phyloP scores from a whole-genome alignment of 2,113 vertebrate genomes.

The Phrynosoma platyrhinos region DNA sequence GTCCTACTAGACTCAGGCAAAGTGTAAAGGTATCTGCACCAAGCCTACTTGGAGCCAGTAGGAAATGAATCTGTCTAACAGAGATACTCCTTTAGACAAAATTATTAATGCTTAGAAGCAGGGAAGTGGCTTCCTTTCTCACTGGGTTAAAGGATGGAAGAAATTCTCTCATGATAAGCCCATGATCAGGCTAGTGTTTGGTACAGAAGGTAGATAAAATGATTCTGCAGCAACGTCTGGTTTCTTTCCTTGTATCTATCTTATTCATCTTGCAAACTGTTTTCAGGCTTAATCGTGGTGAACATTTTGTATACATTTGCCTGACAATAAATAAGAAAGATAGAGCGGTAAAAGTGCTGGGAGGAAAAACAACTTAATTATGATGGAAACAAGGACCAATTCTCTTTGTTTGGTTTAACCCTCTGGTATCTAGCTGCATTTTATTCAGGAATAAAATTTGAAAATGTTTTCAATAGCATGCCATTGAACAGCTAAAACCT shows the following conservation, averaged over 20 bases:
- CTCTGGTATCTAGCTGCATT: conserved; percentile 27
- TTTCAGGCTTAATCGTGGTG: conserved; percentile 63
- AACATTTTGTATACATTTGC: conserved; percentile 64
- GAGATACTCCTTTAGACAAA: conserved; percentile 67
- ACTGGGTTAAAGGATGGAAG: conserved; percentile 65
- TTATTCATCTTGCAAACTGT: conserved; percentile 57
- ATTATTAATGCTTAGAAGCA: conserved; percentile 70
- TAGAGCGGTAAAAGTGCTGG: background rate
- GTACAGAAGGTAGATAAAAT: conserved; percentile 67
- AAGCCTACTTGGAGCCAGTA: conserved; percentile 66
- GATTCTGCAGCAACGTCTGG: conserved; percentile 57
- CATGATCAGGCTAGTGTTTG: conserved; percentile 50
- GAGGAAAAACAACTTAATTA: conserved; percentile 43
- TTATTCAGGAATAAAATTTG: conserved; percentile 9
- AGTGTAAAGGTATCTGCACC: conserved; percentile 51
- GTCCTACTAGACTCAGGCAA: conserved; percentile 29
- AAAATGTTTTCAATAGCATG: conserved; percentile 26
- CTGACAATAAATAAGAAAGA: conserved; percentile 57
- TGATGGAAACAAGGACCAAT: conserved; percentile 57
- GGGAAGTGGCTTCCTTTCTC: conserved; percentile 56
- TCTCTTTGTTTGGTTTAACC: conserved; percentile 38
- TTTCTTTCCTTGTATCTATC: conserved; percentile 63
- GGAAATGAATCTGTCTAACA: conserved; percentile 72
- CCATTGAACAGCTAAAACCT: conserved; percentile 10
- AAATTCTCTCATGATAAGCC: conserved; percentile 69